Conservation (phyloP, 1,140 invertebrate genomes). For the Lepidurus packardi region DNA sequence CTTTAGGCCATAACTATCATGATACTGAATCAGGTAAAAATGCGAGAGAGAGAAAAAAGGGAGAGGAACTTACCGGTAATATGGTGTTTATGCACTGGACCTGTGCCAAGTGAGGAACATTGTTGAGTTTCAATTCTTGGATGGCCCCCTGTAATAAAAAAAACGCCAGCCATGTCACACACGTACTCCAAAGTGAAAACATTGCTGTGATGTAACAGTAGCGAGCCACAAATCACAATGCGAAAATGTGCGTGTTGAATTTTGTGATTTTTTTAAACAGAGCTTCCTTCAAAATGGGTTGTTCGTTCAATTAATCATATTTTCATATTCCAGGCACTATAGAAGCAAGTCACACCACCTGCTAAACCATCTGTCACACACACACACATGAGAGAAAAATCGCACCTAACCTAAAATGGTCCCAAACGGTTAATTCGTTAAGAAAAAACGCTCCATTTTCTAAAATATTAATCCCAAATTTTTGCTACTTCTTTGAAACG, state of each 20-base stretch:
- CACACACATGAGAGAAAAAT: not conserved
- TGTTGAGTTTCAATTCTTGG: constrained; percentile 66
- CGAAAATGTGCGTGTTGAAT: not conserved
- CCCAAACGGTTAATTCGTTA: not conserved
- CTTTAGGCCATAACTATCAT: constrained; percentile 12
- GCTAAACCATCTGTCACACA: not conserved
- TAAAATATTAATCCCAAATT: not conserved
- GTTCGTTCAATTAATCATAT: too few relatives aligned
- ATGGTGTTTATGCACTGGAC: constrained; percentile 56
- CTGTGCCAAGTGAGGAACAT: constrained; percentile 58
- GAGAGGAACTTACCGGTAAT: constrained; percentile 42
- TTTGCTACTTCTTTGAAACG: not conserved
- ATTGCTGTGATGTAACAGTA: not conserved
- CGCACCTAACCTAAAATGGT: too few relatives aligned
- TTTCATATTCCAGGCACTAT: not conserved
- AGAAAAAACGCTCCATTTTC: constrained; percentile 10
- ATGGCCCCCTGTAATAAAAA: constrained; percentile 62
- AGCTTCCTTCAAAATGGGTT: too few relatives aligned
- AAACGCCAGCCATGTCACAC: constrained; percentile 27
- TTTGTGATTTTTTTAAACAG: too few relatives aligned
- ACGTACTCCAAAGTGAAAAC: constrained; percentile 13
- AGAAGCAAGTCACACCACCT: not conserved
- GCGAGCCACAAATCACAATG: not conserved
- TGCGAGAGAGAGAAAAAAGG: constrained; percentile 25
- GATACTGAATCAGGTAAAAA: constrained; percentile 16